Evolutionary conservation across 2,797 vertebrate species (phyloP).

Genomic region (Girardinus metallicus): DNA sequence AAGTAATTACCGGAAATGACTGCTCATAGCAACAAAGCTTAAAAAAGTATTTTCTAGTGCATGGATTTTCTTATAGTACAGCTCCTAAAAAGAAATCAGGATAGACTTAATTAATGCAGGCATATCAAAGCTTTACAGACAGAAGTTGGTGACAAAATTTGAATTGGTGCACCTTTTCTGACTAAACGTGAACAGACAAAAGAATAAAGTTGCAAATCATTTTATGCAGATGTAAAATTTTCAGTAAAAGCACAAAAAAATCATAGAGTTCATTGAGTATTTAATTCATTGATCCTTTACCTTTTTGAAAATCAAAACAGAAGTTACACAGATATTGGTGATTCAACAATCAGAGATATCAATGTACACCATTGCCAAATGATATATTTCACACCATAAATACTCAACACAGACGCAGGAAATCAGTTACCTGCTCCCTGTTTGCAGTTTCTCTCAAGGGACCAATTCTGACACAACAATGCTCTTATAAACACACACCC

Average conservation of each 20-base stretch:
- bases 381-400: constrained; percentile 87
- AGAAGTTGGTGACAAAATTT: neutral
- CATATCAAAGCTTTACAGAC: neutral
- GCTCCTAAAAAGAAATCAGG: neutral
- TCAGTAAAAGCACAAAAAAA: constrained; percentile 58
- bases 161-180: neutral
- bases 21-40: neutral
- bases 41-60: neutral
- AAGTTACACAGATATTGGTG: constrained; percentile 84
- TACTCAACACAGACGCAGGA: constrained; percentile 78
- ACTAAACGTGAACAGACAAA: neutral
- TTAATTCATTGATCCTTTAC: constrained; percentile 84
- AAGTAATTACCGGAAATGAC: neutral
- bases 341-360: constrained; percentile 84
- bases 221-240: neutral
- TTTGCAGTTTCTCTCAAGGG: constrained; percentile 76
- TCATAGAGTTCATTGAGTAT: constrained; percentile 78
- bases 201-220: neutral
- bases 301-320: constrained; percentile 84
- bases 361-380: constrained; percentile 86
- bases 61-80: neutral
- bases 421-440: constrained; percentile 67
- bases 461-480: constrained; percentile 81
- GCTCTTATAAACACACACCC: constrained; percentile 72
- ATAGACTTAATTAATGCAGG: neutral